phyloP scores from a whole-genome alignment of 2,797 vertebrate species.

The Prionace glauca region DNA sequence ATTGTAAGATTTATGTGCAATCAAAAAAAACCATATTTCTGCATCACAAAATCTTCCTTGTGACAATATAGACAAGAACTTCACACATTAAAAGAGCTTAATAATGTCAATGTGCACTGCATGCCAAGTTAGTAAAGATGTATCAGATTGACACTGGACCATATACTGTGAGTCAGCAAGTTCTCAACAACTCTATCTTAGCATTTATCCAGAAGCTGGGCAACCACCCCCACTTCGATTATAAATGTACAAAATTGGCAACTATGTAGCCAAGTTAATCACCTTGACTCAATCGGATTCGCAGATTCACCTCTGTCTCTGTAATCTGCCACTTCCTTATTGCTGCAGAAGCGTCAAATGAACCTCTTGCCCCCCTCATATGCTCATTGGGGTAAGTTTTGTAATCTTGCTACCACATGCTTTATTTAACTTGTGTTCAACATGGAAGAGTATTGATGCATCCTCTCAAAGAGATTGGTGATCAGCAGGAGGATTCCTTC shows the following conservation, averaged over 20 bases:
- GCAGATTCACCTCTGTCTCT: neutral
- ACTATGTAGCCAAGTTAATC: neutral
- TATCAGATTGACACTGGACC: neutral
- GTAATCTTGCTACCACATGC: neutral
- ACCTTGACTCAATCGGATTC: neutral
- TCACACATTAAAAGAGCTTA: neutral
- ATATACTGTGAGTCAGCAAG: neutral
- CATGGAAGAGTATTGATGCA: neutral
- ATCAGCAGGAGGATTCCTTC: neutral
- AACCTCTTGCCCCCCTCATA: neutral
- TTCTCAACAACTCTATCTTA: neutral
- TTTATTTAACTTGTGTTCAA: neutral
- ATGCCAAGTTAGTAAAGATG: neutral
- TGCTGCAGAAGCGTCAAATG: neutral
- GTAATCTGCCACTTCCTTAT: neutral
- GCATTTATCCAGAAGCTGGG: neutral
- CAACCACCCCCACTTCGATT: neutral
- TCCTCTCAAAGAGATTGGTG: neutral
- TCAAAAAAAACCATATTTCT: neutral
- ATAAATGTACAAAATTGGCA: neutral
- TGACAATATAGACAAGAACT: neutral
- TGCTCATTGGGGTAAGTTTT: neutral
- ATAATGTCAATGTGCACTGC: neutral
- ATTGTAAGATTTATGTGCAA: neutral
- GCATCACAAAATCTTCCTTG: neutral